A percentile compares a stretch with the other conserved stretches of the same genome.
These are phyloP conservation scores for Spinus olivaceus DNA, from an alignment of 2,797 vertebrate species.

Conservation along the genomic window DNA sequence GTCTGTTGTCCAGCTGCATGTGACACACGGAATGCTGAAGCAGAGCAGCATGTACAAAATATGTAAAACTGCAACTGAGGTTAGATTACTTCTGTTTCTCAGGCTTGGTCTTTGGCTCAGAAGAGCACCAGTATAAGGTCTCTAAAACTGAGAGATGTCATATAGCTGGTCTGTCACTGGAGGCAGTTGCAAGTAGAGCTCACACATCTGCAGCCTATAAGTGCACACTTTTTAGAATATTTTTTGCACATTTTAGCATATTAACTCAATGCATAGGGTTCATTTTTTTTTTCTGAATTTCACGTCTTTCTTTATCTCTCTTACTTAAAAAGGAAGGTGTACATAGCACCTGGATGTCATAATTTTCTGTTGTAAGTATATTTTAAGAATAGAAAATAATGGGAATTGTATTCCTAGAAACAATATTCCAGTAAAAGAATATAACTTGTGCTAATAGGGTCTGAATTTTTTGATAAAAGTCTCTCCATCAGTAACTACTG, in stretches of 20 bases:
- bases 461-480: not conserved
- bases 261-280: not conserved
- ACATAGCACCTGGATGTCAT: not conserved
- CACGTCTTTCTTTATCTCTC: not conserved
- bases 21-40: not conserved
- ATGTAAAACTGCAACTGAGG: not conserved
- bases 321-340: not conserved
- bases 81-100: not conserved
- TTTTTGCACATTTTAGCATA: not conserved
- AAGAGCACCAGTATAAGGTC: not conserved
- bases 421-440: not conserved
- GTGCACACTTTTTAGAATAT: not conserved
- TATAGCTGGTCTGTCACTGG: not conserved
- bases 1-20: fast-evolving
- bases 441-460: not conserved
- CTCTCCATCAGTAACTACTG: not conserved
- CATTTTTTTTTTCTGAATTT: not conserved
- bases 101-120: not conserved
- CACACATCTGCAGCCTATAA: not conserved
- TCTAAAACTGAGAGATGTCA: not conserved
- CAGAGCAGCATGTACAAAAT: not conserved
- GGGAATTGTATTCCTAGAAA: not conserved
- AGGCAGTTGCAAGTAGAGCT: not conserved
- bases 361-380: not conserved
- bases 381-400: not conserved